Percentiles rank a stretch among this genome's conserved stretches.
Conservation (phyloP, 2,888 invertebrate genomes). For the Thymelicus sylvestris region DNA sequence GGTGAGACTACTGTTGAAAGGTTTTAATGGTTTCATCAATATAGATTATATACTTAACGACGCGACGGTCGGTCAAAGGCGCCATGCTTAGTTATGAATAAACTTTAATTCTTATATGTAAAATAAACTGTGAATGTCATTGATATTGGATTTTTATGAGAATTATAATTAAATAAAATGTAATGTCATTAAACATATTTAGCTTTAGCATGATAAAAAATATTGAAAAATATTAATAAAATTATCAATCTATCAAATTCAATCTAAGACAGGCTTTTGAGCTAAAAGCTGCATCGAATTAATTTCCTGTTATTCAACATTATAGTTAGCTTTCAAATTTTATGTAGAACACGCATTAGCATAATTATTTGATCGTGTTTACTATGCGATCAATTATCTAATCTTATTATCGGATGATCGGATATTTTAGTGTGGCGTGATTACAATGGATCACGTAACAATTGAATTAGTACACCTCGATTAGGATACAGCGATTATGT, state of each 20-base stretch:
- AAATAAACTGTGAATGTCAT: no score
- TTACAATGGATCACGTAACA: background rate
- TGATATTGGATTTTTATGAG: no score
- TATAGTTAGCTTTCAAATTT: slow-evolving; percentile 2
- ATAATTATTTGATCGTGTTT: slow-evolving; percentile 53
- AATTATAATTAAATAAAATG: no score
- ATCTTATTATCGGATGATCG: slow-evolving; percentile 5
- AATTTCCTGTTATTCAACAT: no score
- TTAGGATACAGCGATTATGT: background rate
- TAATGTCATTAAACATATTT: no score
- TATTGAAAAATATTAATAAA: no score
- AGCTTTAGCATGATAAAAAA: no score
- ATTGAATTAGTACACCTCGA: background rate
- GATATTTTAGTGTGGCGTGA: slow-evolving; percentile 6
- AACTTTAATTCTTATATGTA: no score
- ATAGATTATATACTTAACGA: slow-evolving; percentile 55
- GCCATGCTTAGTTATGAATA: no score
- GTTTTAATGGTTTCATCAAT: slow-evolving; percentile 73
- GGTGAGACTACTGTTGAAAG: slow-evolving; percentile 62
- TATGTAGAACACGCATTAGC: slow-evolving; percentile 54
- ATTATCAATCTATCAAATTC: no score
- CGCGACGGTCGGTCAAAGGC: background rate
- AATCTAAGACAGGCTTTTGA: no score
- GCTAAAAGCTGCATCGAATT: no score
- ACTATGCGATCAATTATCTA: slow-evolving; percentile 34